Percentiles rank a stretch among this genome's conserved stretches.
These are phyloP conservation scores for Calliopum simillimum DNA, from an alignment of 2,888 invertebrate genomes.

Conservation along the genomic window DNA sequence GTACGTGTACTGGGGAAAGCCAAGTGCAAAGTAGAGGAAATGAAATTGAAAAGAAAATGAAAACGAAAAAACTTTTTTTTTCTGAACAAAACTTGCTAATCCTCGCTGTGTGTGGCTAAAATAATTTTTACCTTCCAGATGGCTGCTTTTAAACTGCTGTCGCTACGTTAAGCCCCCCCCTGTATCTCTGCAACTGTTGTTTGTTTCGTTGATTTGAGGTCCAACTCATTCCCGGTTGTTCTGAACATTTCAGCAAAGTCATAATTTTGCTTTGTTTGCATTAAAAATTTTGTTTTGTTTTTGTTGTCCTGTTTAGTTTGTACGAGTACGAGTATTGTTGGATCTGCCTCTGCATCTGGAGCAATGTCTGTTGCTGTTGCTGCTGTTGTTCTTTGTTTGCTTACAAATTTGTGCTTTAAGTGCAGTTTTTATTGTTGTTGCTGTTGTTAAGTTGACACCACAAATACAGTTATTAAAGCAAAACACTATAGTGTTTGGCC, in stretches of 20 bases:
- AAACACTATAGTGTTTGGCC: neutral
- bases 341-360: neutral
- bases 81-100: constrained; percentile 34
- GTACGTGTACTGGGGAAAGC: too few species aligned
- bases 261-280: constrained; percentile 35
- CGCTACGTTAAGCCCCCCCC: neutral
- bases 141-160: constrained; percentile 24
- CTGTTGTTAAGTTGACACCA: constrained; percentile 25
- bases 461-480: constrained; percentile 27
- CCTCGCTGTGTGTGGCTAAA: constrained; percentile 33
- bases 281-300: constrained; percentile 11
- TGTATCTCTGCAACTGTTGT: neutral
- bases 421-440: neutral
- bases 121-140: constrained; percentile 40
- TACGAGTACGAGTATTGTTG: too few species aligned
- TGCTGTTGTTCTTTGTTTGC: too few species aligned
- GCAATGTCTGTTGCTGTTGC: neutral
- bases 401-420: too few species aligned
- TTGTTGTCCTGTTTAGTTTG: neutral
- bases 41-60: constrained; percentile 1
- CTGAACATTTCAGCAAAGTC: constrained; percentile 21
- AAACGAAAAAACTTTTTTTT: constrained; percentile 2
- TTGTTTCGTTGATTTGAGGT: neutral
- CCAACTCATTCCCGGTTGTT: neutral
- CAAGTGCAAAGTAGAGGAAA: neutral